phyloP scores from a whole-genome alignment of 2,888 invertebrate genomes.

The Hetaerina titia region DNA sequence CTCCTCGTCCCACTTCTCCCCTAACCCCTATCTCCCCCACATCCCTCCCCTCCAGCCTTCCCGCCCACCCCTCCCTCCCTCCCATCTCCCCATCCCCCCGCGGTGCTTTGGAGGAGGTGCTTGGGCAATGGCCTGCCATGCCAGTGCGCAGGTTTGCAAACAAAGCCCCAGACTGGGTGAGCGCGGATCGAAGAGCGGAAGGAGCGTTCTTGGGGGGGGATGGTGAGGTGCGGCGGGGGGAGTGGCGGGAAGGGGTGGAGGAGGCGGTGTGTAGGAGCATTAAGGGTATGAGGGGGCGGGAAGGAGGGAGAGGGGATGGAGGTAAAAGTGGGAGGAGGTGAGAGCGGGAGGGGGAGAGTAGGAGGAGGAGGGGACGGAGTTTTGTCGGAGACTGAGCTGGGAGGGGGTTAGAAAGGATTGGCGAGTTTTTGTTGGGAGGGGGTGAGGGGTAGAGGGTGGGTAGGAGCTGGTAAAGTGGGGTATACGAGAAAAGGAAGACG shows the following conservation, averaged over 20 bases:
- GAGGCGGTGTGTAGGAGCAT: background rate
- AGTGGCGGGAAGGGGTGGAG: background rate
- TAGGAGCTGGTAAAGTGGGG: background rate
- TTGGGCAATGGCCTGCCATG: conserved; percentile 56
- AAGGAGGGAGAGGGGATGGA: too few species aligned
- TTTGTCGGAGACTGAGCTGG: background rate
- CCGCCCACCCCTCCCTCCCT: background rate
- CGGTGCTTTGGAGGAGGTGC: conserved; percentile 10
- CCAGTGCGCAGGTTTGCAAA: conserved; percentile 67
- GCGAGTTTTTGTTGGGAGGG: background rate
- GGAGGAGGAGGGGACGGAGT: background rate
- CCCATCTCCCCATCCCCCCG: too few species aligned
- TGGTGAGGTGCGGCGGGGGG: background rate
- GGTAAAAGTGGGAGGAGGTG: background rate
- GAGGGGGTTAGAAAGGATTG: background rate
- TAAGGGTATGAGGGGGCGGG: background rate
- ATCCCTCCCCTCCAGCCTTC: background rate
- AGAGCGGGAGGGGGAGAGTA: background rate
- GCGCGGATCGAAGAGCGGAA: conserved; percentile 46
- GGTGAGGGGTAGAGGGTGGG: background rate
- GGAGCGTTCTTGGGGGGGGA: background rate
- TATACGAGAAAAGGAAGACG: background rate
- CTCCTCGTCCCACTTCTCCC: background rate
- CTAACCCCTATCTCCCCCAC: background rate
- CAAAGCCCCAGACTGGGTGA: conserved; percentile 64